A percentile compares a stretch with the other conserved stretches of the same genome.
These are phyloP conservation scores for Graptemys geographica DNA, from an alignment of 2,797 vertebrate genomes.

Conservation along the genomic window DNA sequence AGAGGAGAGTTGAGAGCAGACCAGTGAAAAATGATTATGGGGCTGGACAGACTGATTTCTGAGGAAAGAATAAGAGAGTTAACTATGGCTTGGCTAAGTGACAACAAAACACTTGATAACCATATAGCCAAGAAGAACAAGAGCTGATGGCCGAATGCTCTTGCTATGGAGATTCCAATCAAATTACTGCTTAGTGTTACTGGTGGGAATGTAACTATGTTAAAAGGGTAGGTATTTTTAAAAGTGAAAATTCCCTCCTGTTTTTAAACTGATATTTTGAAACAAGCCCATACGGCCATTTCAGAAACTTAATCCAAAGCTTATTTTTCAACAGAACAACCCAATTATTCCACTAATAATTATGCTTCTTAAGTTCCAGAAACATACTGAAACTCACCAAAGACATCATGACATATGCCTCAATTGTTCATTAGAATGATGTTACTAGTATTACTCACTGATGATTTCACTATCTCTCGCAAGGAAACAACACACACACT, in stretches of 20 bases:
- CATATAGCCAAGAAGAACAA: not conserved
- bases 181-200: conserved; percentile 42
- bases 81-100: not conserved
- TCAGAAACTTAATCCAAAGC: conserved; percentile 57
- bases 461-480: conserved; percentile 45
- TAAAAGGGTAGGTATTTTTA: conserved; percentile 51
- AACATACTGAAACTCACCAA: not conserved
- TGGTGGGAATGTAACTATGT: conserved; percentile 32
- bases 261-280: conserved; percentile 69
- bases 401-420: not conserved
- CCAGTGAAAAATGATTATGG: not conserved
- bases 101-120: not conserved
- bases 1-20: not conserved
- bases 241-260: conserved; percentile 48
- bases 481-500: conserved; percentile 65
- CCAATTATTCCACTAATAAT: conserved; percentile 61
- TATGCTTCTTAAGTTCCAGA: conserved; percentile 32
- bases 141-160: not conserved
- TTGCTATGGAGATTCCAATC: conserved; percentile 26
- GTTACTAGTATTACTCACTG: not conserved
- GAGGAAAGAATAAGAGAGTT: not conserved
- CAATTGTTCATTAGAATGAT: not conserved
- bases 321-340: conserved; percentile 67
- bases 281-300: conserved; percentile 48
- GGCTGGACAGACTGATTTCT: not conserved